These are phyloP conservation scores for Homarus gammarus DNA, from an alignment of 2,888 invertebrate species.

Conservation along the genomic window DNA sequence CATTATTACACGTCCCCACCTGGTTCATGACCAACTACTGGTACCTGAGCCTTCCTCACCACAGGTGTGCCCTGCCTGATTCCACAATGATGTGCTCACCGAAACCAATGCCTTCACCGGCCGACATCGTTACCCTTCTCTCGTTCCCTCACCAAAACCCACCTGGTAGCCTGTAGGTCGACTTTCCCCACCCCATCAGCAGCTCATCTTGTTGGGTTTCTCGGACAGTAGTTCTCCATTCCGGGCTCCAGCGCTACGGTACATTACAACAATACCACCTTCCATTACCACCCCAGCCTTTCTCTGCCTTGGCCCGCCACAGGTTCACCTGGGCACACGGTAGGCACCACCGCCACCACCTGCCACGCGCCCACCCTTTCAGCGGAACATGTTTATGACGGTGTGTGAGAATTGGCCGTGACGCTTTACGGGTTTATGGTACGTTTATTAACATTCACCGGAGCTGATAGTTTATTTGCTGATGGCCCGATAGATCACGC, in stretches of 20 bases:
- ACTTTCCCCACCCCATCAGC: neutral
- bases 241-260: too few relatives aligned
- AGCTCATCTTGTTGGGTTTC: neutral
- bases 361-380: slow-evolving; percentile 14
- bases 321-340: neutral
- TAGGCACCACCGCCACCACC: neutral
- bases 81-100: neutral
- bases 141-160: neutral
- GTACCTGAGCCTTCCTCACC: neutral
- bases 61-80: neutral
- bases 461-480: neutral
- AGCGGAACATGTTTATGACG: slow-evolving; percentile 7
- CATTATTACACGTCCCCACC: too few relatives aligned
- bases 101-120: neutral
- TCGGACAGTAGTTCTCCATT: too few relatives aligned
- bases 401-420: neutral
- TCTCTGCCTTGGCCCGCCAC: neutral
- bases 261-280: neutral
- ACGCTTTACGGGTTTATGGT: neutral
- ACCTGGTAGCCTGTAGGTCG: neutral
- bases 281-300: neutral
- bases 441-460: neutral
- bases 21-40: too few relatives aligned
- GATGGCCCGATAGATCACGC: neutral
- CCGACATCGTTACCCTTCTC: neutral